Percentiles rank a stretch among this genome's conserved stretches.
Conservation (phyloP, 2,113 vertebrate genomes). For the Gavialis gangeticus region DNA sequence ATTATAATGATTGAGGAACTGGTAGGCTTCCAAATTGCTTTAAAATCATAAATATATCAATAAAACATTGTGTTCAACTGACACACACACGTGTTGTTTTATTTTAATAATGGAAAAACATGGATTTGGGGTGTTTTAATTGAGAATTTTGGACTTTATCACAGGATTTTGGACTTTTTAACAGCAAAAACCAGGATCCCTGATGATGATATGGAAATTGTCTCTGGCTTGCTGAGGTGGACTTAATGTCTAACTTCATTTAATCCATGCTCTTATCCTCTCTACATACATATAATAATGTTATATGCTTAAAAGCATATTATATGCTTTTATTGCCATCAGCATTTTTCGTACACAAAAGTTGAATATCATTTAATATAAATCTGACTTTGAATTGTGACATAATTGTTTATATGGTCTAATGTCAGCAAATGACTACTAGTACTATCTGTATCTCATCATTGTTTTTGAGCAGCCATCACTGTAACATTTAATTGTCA, state of each 20-base stretch:
- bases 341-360: neutral
- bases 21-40: no score
- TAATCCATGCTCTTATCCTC: neutral
- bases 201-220: neutral
- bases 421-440: neutral
- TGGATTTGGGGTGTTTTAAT: no score
- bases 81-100: no score
- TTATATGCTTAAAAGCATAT: no score
- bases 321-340: neutral
- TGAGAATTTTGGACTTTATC: no score
- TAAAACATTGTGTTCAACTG: no score
- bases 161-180: no score
- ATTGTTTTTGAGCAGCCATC: constrained; percentile 12
- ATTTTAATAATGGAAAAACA: no score
- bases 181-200: no score
- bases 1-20: no score
- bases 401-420: neutral
- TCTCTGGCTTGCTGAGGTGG: neutral
- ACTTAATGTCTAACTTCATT: neutral
- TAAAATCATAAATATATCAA: no score
- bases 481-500: neutral
- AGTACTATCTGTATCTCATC: neutral
- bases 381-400: neutral
- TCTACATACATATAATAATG: neutral
- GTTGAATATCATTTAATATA: neutral